Conservation (phyloP, 2,797 vertebrate genomes). For the Lepidocolaptes lacrymiger region DNA sequence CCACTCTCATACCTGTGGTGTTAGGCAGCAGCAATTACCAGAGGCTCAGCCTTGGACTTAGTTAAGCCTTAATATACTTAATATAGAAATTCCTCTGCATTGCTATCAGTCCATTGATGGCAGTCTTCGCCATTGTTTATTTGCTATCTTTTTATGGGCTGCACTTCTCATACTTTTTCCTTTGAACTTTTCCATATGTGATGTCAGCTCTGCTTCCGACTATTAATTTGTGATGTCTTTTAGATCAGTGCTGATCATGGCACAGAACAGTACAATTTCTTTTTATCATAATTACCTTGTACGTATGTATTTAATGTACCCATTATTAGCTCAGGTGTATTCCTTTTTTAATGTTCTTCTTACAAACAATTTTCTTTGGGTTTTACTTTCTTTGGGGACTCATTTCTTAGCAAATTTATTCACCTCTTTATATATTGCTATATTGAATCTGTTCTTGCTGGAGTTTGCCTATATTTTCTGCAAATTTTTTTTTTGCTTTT, state of each 20-base stretch:
- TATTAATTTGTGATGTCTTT: background rate
- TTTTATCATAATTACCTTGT: background rate
- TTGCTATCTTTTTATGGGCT: background rate
- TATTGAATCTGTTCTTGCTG: background rate
- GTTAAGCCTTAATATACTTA: background rate
- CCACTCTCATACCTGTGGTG: accelerated
- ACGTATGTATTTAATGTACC: background rate
- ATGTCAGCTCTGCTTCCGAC: background rate
- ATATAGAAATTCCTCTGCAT: background rate
- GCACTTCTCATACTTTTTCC: background rate
- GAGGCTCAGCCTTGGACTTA: background rate
- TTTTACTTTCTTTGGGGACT: conserved; percentile 1
- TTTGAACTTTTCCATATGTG: background rate
- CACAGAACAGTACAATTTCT: background rate
- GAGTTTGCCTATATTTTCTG: background rate
- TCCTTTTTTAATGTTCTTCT: background rate
- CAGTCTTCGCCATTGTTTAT: background rate
- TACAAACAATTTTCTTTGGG: background rate
- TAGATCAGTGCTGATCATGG: background rate
- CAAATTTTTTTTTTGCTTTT: background rate
- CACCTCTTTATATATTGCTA: background rate
- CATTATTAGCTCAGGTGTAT: background rate
- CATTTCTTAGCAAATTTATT: background rate
- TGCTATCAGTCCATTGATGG: background rate
- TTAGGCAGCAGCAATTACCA: background rate